Evolutionary conservation across 2,113 vertebrate genomes (phyloP).

Genomic region (Xiphophorus hellerii): DNA sequence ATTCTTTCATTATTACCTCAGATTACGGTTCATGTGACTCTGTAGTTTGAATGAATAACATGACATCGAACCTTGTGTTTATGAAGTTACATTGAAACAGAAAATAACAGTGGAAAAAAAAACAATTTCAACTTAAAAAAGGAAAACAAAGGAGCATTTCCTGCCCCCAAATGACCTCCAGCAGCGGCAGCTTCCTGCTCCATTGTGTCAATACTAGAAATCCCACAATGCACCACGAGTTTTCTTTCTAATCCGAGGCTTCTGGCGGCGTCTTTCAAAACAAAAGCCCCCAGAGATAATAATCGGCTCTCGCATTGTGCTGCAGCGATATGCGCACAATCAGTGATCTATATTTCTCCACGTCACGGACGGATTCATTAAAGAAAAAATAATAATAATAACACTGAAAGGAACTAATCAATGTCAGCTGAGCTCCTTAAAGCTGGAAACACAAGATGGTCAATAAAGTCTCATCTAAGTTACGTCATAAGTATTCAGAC

Average conservation of each 20-base stretch:
- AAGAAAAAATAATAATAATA: slow-evolving; percentile 5
- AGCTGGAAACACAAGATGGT: neutral
- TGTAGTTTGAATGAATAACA: neutral
- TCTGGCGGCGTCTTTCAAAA: slow-evolving; percentile 24
- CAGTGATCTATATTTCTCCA: neutral
- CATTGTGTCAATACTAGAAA: slow-evolving; percentile 8
- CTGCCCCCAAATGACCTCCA: slow-evolving; percentile 3
- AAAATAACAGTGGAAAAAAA: neutral
- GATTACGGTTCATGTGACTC: neutral
- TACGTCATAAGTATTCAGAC: slow-evolving; percentile 1
- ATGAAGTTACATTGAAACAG: neutral
- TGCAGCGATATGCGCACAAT: neutral
- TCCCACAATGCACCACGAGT: slow-evolving; percentile 28
- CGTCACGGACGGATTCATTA: slow-evolving; percentile 14
- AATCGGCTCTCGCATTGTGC: slow-evolving; percentile 35
- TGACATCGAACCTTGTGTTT: neutral
- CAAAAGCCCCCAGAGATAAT: slow-evolving; percentile 36
- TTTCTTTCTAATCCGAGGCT: slow-evolving; percentile 8
- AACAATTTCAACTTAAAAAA: neutral
- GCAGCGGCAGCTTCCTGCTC: neutral
- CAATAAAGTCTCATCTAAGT: slow-evolving; percentile 7
- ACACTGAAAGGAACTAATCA: slow-evolving; percentile 13
- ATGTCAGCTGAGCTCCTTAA: slow-evolving; percentile 4
- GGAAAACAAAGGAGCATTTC: neutral
- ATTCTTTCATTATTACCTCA: neutral